These are phyloP conservation scores for Zygaena filipendulae DNA, from an alignment of 2,888 invertebrate genomes.

Conservation along the genomic window DNA sequence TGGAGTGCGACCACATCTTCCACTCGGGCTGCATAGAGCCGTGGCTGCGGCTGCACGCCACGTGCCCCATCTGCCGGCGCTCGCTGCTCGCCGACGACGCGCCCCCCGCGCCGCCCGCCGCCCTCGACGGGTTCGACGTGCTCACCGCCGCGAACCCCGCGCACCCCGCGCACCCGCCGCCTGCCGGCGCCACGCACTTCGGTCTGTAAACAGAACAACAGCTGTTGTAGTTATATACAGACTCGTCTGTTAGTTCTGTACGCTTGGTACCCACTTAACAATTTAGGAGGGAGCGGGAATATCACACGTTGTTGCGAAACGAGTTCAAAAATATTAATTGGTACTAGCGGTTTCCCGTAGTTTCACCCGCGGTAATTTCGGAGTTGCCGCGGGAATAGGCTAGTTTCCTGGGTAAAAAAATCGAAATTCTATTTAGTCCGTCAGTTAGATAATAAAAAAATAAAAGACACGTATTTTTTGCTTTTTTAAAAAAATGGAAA, in stretches of 20 bases:
- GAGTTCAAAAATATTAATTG: too few relatives aligned
- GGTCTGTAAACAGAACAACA: conserved; percentile 1
- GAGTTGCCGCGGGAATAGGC: too few relatives aligned
- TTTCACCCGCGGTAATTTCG: too few relatives aligned
- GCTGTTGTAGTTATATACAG: neutral
- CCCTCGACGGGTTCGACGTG: conserved; percentile 19
- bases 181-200: conserved; percentile 3
- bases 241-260: neutral
- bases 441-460: too few relatives aligned
- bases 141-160: conserved; percentile 19
- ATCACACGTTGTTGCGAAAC: too few relatives aligned
- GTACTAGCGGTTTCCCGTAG: too few relatives aligned
- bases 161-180: conserved; percentile 14
- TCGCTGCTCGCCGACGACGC: conserved; percentile 33
- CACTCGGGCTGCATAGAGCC: conserved; percentile 94
- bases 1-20: conserved; percentile 91
- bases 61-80: conserved; percentile 93
- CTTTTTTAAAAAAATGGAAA: too few relatives aligned
- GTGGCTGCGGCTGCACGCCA: conserved; percentile 96
- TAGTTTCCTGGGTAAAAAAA: too few relatives aligned
- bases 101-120: conserved; percentile 9
- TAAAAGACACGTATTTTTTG: too few relatives aligned
- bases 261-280: conserved; percentile 1
- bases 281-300: too few relatives aligned
- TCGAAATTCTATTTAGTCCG: too few relatives aligned